Percentiles rank a stretch among this genome's conserved stretches.
These are phyloP conservation scores for Echiichthys vipera DNA, from an alignment of 2,797 vertebrate genomes.

Conservation along the genomic window DNA sequence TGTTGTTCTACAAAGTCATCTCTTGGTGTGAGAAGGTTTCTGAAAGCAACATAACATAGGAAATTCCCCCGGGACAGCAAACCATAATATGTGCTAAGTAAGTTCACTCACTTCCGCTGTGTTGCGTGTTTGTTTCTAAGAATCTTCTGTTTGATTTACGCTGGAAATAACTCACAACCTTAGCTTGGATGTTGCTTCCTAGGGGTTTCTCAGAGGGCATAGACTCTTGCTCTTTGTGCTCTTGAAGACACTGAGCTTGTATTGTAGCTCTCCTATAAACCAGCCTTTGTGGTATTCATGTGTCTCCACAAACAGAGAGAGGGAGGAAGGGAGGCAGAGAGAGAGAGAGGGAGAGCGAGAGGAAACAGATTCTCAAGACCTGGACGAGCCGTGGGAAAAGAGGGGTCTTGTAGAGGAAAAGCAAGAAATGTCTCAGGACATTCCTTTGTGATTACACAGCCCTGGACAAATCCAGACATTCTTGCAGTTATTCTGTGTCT, in stretches of 20 bases:
- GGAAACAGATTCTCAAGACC: slow-evolving; percentile 81
- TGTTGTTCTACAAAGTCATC: slow-evolving; percentile 4
- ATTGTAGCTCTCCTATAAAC: slow-evolving; percentile 71
- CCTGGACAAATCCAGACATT: slow-evolving; percentile 86
- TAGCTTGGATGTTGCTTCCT: slow-evolving; percentile 32
- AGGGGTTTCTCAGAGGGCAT: slow-evolving; percentile 51
- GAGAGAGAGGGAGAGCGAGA: slow-evolving; percentile 57
- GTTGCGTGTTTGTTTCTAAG: slow-evolving; percentile 39
- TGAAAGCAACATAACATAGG: slow-evolving; percentile 23
- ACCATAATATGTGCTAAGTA: slow-evolving; percentile 24
- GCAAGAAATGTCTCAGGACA: slow-evolving; percentile 86
- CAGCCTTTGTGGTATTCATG: slow-evolving; percentile 76
- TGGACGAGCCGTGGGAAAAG: slow-evolving; percentile 84
- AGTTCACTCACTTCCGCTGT: slow-evolving; percentile 38
- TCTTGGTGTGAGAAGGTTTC: slow-evolving; percentile 9
- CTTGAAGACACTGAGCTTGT: slow-evolving; percentile 66
- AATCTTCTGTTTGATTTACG: slow-evolving; percentile 49
- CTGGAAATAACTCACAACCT: slow-evolving; percentile 47
- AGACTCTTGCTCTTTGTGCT: slow-evolving; percentile 61
- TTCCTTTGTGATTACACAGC: slow-evolving; percentile 89
- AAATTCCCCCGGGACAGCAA: slow-evolving; percentile 22
- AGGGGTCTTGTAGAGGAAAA: slow-evolving; percentile 84
- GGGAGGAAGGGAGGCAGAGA: slow-evolving; percentile 33
- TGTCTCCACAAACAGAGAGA: slow-evolving; percentile 66
- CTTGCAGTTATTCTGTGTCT: slow-evolving; percentile 75